Conservation (phyloP, 92 coral and sea anemone species). For the Porites divaricata region DNA sequence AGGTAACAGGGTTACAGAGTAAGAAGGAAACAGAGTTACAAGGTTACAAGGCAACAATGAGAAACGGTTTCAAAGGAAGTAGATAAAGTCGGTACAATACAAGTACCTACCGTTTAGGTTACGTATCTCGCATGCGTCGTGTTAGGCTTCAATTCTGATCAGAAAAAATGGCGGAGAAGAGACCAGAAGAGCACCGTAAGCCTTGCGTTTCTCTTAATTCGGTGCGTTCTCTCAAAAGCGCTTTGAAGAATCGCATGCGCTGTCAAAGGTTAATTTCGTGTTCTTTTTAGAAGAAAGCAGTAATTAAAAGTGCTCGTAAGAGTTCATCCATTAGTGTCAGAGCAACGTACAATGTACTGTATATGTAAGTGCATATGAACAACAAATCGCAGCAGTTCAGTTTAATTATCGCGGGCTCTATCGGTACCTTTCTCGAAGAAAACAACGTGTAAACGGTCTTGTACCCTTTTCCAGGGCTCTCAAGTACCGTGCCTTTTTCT, state of each 20-base stretch:
- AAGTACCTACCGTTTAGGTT: no score
- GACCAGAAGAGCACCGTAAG: constrained; percentile 2
- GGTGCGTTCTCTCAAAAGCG: constrained; percentile 5
- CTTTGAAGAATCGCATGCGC: neutral
- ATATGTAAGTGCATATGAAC: no score
- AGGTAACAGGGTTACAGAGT: no score
- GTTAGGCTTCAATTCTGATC: no score
- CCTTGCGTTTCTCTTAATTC: constrained; percentile 2
- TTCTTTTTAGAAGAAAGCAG: no score
- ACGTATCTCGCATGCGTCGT: constrained; percentile 4
- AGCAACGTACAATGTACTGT: neutral
- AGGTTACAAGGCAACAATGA: no score
- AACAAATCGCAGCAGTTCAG: constrained; percentile 7
- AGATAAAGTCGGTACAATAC: no score
- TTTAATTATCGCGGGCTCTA: constrained; percentile 9
- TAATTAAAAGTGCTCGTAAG: neutral
- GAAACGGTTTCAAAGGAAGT: no score
- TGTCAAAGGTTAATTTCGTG: no score
- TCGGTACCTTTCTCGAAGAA: constrained; percentile 7
- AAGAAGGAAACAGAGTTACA: no score
- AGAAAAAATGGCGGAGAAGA: no score
- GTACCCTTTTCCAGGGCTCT: constrained; percentile 1
- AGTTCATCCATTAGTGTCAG: neutral
- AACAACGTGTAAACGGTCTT: constrained; percentile 13
- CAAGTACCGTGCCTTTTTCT: constrained; percentile 13